Evolutionary conservation across 1,140 invertebrate species (phyloP), one percentile per base, ranked within the genome.

Genomic region (Cotesia chilonis): DNA sequence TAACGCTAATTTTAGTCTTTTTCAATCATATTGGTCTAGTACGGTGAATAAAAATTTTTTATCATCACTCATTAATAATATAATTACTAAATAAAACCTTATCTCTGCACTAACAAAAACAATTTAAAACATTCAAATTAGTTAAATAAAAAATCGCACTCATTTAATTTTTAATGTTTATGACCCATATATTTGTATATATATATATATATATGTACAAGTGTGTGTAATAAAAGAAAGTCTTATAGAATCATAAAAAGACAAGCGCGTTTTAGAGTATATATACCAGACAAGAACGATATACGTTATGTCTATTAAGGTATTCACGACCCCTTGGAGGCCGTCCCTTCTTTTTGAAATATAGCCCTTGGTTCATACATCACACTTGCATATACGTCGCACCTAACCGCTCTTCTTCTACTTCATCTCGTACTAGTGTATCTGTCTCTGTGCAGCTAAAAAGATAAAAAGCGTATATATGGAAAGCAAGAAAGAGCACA

Each of bases 291-390:
- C n/a, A n/a, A 52, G 47, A 36, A 37, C 51, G 61, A 55, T 71
- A 80, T 80, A 81, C 72, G 76, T 84, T 85, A 81, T 80, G 79
- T 82, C 82, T 85, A 81, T 84, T 84, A 84, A 82, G 82, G 79
- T 83, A 85, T 85, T 85, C 83, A 85, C 81, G 77, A 76, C 81
- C 72, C 83, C 84, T 79, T 73, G 66, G 82, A 83, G 83, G 82
- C 78, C 76, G 75, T 72, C 75, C 76, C 77, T 82, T 73, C 59
- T 68, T 71, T 76, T 84, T 85, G 82, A 84, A 82, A 84, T 84
- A 84, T 83, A 74, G 70, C 76, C 71, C 66, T 73, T 69, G 69
- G 68, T 68, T 76, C 73, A 68, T 57, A 64, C 14, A 71, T 36
- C 70, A 71, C 12, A 9, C 51, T 54, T 71, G 51, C 70, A 72